phyloP scores from a whole-genome alignment of 2,113 vertebrate species.

The Cinclus mexicanus region DNA sequence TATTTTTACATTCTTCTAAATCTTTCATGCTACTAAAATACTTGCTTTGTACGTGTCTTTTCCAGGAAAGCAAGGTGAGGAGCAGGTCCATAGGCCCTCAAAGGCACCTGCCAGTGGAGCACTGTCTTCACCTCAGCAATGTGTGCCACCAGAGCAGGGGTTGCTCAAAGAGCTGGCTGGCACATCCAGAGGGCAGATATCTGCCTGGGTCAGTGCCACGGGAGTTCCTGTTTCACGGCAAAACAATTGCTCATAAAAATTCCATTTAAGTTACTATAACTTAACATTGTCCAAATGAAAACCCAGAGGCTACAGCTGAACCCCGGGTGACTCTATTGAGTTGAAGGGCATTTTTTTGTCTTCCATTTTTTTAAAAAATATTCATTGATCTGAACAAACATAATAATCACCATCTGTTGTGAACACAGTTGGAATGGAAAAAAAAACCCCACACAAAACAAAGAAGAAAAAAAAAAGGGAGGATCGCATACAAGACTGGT shows the following conservation, averaged over 20 bases:
- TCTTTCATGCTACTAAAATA: neutral
- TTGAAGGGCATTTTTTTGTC: constrained; percentile 26
- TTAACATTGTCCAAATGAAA: constrained; percentile 51
- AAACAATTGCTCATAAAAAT: constrained; percentile 57
- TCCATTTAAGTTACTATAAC: constrained; percentile 48
- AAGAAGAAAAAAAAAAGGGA: neutral
- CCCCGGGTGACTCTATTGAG: constrained; percentile 1
- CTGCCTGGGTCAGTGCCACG: neutral
- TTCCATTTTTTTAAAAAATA: neutral
- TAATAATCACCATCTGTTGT: constrained; percentile 61
- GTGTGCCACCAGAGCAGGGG: neutral
- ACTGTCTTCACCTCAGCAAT: neutral
- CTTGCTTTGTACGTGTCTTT: neutral
- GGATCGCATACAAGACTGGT: neutral
- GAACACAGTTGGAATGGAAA: constrained; percentile 4
- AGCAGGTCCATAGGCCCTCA: neutral
- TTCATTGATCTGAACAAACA: constrained; percentile 51
- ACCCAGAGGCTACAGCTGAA: constrained; percentile 36
- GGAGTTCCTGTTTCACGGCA: neutral
- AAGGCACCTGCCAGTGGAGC: neutral
- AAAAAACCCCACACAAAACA: neutral
- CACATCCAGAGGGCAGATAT: neutral
- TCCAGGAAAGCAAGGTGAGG: neutral
- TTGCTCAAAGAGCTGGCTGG: neutral
- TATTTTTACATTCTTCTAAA: neutral